A percentile compares a stretch with the other conserved stretches of the same genome.
Evolutionary conservation across 1,140 invertebrate genomes (phyloP).

Genomic region (Limonius californicus): DNA sequence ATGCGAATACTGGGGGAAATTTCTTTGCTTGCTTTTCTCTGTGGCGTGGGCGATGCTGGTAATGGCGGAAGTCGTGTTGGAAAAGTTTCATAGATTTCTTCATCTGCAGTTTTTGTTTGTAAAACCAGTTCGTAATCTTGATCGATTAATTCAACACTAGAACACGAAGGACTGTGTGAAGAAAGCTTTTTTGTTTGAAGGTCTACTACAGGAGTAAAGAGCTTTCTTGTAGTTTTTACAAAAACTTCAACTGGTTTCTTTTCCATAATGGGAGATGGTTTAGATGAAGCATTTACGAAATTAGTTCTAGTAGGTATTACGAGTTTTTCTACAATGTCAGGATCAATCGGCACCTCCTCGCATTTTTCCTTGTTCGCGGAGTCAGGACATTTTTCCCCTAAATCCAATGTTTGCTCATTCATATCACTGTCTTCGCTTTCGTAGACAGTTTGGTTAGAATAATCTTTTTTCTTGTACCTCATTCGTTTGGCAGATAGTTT

Average conservation of each 20-base stretch:
- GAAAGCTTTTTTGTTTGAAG: background rate
- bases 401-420: background rate
- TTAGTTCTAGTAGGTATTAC: constrained; percentile 39
- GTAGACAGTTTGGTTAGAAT: constrained; percentile 27
- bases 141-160: background rate
- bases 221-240: constrained; percentile 71
- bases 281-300: constrained; percentile 16
- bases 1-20: constrained; percentile 61
- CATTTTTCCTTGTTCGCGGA: no score
- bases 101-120: background rate
- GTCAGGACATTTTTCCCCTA: background rate
- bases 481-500: constrained; percentile 24
- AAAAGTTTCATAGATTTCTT: background rate
- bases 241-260: constrained; percentile 52
- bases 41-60: constrained; percentile 54
- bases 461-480: constrained; percentile 35
- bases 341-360: constrained; percentile 18
- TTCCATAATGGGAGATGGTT: background rate
- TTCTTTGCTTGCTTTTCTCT: constrained; percentile 51
- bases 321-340: constrained; percentile 38
- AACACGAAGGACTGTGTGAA: background rate
- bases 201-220: constrained; percentile 63
- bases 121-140: background rate
- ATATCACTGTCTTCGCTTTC: constrained; percentile 34
- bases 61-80: constrained; percentile 48